Base-by-base conservation (phyloP, 2,113 vertebrate species). In the Chaetodon auriga region DNA sequence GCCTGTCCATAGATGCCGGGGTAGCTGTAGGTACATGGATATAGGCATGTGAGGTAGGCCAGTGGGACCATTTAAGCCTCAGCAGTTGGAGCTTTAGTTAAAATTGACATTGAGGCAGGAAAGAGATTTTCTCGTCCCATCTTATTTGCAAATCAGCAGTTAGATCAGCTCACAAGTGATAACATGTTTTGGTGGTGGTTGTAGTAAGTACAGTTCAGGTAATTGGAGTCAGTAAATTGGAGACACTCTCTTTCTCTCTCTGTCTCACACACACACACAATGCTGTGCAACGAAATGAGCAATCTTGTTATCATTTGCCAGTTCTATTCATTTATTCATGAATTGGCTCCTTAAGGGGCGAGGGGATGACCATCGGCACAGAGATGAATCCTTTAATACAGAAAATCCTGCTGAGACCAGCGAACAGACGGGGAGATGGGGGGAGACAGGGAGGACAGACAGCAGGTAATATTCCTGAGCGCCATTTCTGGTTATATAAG, bases 281-380 rank as follows among this genome's bases (percentile, higher is more conserved):
- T 63, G 60, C 53, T 76, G 38, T 54, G 73, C 68, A 78, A 75
- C 19, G 8, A 83, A 93, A 87, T 80, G 73, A 90, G 87, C 80
- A 75, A 76, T 84, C 81, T 75, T 79, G 58, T 83, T 68, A 84
- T 89, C 77, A 84, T 89, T 82, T 81, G 49, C 51, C 71, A 6
- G 80, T 71, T 88, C 75, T 84, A 89, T 88, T 89, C 63, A 87
- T 93, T 81, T 93, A 90, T 93, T 92, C 87, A 90, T 92, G 90
- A 90, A 91, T 30, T 80, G 58, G 74, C 77, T 89, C 73, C 71
- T 91, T 80, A 70, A 83, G 80, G 83, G 63, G 30, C 76, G 11
- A 0, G 36, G 68, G 77, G 58, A 63, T 58, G 30, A 64, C 57
- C 65, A 61, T n/a, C 8, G 54, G 79, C 45, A 41, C 69, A 65